Base-by-base conservation (phyloP, 2,888 invertebrate species). In the Macrophya alboannulata region DNA sequence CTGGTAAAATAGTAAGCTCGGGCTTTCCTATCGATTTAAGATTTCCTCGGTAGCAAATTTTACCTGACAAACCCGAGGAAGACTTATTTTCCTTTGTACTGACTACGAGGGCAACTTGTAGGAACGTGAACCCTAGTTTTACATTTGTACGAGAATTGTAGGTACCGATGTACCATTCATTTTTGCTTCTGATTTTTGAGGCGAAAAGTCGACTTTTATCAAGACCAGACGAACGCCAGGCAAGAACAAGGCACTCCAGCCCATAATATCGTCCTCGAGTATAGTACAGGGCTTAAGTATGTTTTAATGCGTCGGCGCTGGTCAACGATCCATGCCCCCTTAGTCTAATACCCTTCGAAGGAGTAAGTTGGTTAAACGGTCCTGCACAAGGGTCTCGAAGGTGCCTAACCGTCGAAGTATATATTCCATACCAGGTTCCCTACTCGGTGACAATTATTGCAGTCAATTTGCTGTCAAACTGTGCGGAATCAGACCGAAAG, bases 381-480 rank as follows among this genome's bases (percentile, higher is more conserved):
- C 37, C 17, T 77, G 77, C 77, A 51, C 48, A n/a, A 77, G 77
- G 37, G 37, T 12, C 31, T 51, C 51, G 21, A 8, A 51, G 55
- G 48, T 45, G 45, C 45, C 31, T 77, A 77, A 55, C 25, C 55
- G 55, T 77, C 77, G 77, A 31, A 77, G 25, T 72, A 15, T 62
- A 31, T 43, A 31, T 51, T 51, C 55, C 51, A 31, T 37, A 31
- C 8, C 51, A 31, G 74, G 45, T 74, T 74, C 45, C 43, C 74
- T 31, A 31, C 31, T 74, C 25, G 43, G 77, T 31, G 37, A 77
- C 77, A 55, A 77, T 77, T 31, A 55, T 77, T 77, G 55, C 77
- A 55, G 77, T 31, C 55, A 77, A 77, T 77, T 77, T 77, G 51
- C 15, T 77, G 77, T 77, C 77, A 77, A 77, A 77, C 37, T 77